Evolutionary conservation across 1,140 invertebrate genomes (phyloP), one percentile per base, ranked within the genome.

Genomic region (Bactericera cockerelli): DNA sequence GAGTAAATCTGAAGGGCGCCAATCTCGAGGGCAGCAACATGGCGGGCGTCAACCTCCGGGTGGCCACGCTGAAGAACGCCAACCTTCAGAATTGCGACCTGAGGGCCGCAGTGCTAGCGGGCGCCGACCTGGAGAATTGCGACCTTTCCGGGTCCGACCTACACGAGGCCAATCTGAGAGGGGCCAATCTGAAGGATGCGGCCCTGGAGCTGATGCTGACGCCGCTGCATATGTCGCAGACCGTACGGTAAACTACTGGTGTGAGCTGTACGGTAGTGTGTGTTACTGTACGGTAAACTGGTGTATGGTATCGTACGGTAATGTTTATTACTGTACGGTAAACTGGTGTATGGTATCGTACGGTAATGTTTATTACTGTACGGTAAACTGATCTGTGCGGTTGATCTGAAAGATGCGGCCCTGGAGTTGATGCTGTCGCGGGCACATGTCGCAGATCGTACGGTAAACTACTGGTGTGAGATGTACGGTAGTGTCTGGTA

Each of bases 141-240:
- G 89, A 97, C 72, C 76, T 98, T 58, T 93, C 89, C 19, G 93
- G 93, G 4, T 94, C 89, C 69, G 92, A 97, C 75, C 76, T 98
- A 6, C 89, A 94, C 64, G 87, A 95, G 69, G 92, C 92, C 0
- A 95, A 97, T 76, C 75, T 97, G 53, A 75, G 93, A 39, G 93
- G 93, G 36, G 93, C 93, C 0, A 97, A 98, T 75, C 75, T 97
- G 25, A 96, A 94, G 72, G 87, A 94, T 71, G 87, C 92, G 1
- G 83, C 87, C 10, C 85, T 98, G 69, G 90, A 95, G 67, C 74
- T 95, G 0, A 96, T 97, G 90, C 76, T 94, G 22, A 95, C 92
- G 16, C 92, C 93, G 6, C 71, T 98, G n/a, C 93, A 98, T 70
- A 98, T 98, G 93, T 90, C 92, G 2, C 92, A 97, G 71, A 87